Evolutionary conservation across 2,888 invertebrate species (phyloP).

Genomic region (Pyrrhia umbra): DNA sequence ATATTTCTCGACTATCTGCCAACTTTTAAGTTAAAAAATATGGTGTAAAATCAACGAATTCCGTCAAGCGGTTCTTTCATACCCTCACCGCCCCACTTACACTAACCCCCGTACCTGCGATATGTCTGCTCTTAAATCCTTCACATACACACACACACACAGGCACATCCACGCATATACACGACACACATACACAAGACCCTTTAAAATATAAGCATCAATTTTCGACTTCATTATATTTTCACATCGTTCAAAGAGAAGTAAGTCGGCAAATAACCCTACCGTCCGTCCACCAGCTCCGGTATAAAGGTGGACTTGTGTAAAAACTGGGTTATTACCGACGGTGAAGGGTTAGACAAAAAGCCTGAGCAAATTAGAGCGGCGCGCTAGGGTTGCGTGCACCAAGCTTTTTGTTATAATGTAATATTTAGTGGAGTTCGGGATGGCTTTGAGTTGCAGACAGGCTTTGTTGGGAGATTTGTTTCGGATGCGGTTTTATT

Average conservation of each 20-base stretch:
- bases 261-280: constrained; percentile 46
- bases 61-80: constrained; percentile 21
- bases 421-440: constrained; percentile 45
- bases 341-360: constrained; percentile 39
- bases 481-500: not conserved
- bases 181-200: not conserved
- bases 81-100: constrained; percentile 15
- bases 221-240: constrained; percentile 51
- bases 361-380: constrained; percentile 52
- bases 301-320: constrained; percentile 35
- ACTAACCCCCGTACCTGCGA: constrained; percentile 2
- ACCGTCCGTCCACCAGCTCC: constrained; percentile 13
- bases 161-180: too few species aligned
- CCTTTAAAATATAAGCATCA: constrained; percentile 36
- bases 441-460: constrained; percentile 8
- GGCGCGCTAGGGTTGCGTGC: constrained; percentile 19
- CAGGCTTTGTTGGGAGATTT: not conserved
- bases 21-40: not conserved
- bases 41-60: not conserved
- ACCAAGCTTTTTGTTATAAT: constrained; percentile 43
- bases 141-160: constrained; percentile 14
- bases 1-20: too few species aligned
- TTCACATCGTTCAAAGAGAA: constrained; percentile 34
- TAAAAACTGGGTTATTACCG: constrained; percentile 53
- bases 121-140: constrained; percentile 36